phyloP scores from a whole-genome alignment of 2,797 vertebrate genomes.

The Trematomus bernacchii region DNA sequence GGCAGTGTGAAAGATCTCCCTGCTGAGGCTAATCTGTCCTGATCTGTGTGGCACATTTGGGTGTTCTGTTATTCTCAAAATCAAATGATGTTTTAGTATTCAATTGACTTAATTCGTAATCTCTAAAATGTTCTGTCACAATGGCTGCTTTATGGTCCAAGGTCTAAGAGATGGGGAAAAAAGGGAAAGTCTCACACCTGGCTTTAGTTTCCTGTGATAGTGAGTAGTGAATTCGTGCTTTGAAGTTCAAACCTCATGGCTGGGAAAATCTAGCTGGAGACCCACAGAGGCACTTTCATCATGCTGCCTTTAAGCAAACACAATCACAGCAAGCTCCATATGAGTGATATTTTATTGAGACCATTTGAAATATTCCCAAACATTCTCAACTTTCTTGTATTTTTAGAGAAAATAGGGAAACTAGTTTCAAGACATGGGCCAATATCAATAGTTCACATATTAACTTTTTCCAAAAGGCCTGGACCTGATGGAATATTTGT shows the following conservation, averaged over 20 bases:
- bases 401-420: constrained; percentile 55
- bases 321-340: constrained; percentile 28
- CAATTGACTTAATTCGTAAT: constrained; percentile 50
- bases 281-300: constrained; percentile 2
- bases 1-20: constrained; percentile 50
- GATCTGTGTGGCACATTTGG: constrained; percentile 56
- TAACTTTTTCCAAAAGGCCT: constrained; percentile 32
- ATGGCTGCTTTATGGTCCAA: neutral
- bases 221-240: constrained; percentile 26
- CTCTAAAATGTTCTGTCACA: constrained; percentile 30
- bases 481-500: constrained; percentile 17
- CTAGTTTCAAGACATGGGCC: constrained; percentile 39
- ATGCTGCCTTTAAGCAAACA: constrained; percentile 34
- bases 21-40: constrained; percentile 55
- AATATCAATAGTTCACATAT: constrained; percentile 63
- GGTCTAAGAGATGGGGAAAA: neutral
- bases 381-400: constrained; percentile 44
- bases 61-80: constrained; percentile 45
- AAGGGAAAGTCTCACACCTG: constrained; percentile 29
- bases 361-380: constrained; percentile 41
- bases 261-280: constrained; percentile 28
- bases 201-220: constrained; percentile 43
- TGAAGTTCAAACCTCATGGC: constrained; percentile 32
- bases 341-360: constrained; percentile 43
- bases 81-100: constrained; percentile 39